Base-by-base conservation (phyloP, 1,140 invertebrate genomes). In the Pectinophora gossypiella region DNA sequence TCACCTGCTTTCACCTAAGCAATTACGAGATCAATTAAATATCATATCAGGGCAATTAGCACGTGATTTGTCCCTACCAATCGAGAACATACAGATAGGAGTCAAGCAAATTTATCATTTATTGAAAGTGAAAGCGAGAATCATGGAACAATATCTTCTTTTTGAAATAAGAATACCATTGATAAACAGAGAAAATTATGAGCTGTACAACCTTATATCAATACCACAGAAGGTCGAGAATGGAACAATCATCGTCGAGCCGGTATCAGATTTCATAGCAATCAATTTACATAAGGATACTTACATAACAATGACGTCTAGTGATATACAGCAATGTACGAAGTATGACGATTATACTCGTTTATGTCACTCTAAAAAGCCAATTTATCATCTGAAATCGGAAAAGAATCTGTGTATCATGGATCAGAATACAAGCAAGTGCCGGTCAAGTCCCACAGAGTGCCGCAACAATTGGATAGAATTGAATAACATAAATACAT, bases 1-100 rank as follows among this genome's bases (percentile, higher is more conserved):
- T 23, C 59, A 61, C 22, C 15, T 61, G 1, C 16, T 61, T 6
- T 18, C 47, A n/a, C 59, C 59, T 6, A 27, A 56, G 7, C 59
- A 61, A 35, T 32, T 60, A 2, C 51, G 45, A 38, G 3, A 38
- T 3, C 49, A 60, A 22, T 13, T 60, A 12, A 36, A 42, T n/a
- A 9, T 44, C 9, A 61, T 61, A 15, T 38, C 59, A 5, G 42
- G 20, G 2, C 50, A 54, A 32, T 27, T 61, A 19, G 36, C 54
- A 1, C 48, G 45, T 13, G 59, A 61, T 20, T 15, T 62, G 18
- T 27, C 48, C 2, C n/a, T 58, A 48, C 60, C 53, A 10, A 19
- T 58, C 2, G 47, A 56, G 9, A 56, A 46, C 18, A 44, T 44
- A 12, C 19, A 20, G 12, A 44, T 9, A 3, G 19, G 13, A 5